These are phyloP conservation scores for Cylindroiulus punctatus DNA, from an alignment of 2,888 invertebrate genomes.

Conservation along the genomic window DNA sequence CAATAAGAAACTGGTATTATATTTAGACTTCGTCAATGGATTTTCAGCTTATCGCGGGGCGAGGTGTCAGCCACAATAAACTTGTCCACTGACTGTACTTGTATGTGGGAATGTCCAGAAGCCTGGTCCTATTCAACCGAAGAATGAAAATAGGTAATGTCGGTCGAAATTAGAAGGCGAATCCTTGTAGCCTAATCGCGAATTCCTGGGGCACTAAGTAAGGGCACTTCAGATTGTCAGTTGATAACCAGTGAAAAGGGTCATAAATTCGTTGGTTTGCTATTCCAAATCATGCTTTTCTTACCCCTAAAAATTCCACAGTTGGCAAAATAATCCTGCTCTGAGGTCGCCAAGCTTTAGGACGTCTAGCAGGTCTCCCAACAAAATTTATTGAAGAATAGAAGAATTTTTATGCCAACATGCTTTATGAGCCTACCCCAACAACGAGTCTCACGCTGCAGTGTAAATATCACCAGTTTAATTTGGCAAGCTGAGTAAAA, in stretches of 20 bases:
- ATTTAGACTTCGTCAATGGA: slow-evolving; percentile 26
- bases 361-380: background rate
- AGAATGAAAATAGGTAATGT: slow-evolving; percentile 35
- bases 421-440: slow-evolving; percentile 15
- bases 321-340: slow-evolving; percentile 28
- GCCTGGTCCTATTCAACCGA: slow-evolving; percentile 14
- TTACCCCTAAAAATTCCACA: slow-evolving; percentile 36
- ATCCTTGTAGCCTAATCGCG: background rate
- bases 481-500: background rate
- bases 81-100: background rate
- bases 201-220: slow-evolving; percentile 23
- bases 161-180: background rate
- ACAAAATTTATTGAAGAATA: slow-evolving; percentile 14
- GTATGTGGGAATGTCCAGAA: slow-evolving; percentile 8
- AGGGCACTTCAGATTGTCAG: slow-evolving; percentile 15
- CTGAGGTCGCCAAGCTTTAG: background rate
- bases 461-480: background rate
- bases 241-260: background rate
- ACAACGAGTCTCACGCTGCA: background rate
- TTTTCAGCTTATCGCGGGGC: slow-evolving; percentile 14
- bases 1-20: slow-evolving; percentile 25
- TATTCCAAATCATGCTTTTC: background rate
- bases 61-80: slow-evolving; percentile 14
- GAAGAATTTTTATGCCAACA: background rate
- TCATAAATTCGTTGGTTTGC: background rate